These are phyloP conservation scores for Catagonus wagneri DNA, from an alignment of 2,113 vertebrate species.

Conservation along the genomic window DNA sequence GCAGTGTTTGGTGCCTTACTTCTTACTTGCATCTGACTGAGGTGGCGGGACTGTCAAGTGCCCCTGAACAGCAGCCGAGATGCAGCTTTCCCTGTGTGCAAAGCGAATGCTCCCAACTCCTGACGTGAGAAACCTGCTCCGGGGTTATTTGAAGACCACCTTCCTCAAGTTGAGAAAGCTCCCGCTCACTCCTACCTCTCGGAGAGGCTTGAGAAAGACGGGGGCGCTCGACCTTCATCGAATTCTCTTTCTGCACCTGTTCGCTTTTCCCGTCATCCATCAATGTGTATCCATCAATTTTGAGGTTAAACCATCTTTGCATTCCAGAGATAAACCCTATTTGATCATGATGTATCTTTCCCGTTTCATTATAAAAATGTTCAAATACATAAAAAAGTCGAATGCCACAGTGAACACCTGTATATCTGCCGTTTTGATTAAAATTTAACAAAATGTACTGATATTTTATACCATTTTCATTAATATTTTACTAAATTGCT, in stretches of 20 bases:
- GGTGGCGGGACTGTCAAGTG: accelerated
- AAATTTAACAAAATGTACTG: not conserved
- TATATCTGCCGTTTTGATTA: not conserved
- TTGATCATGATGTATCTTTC: not conserved
- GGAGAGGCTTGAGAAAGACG: not conserved
- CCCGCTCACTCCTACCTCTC: not conserved
- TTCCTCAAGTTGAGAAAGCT: not conserved
- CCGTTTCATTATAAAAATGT: not conserved
- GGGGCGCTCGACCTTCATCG: accelerated
- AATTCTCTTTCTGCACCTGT: accelerated
- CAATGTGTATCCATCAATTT: too few relatives aligned
- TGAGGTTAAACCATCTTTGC: not conserved
- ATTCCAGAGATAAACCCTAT: not conserved
- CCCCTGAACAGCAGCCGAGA: accelerated
- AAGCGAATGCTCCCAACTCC: not conserved
- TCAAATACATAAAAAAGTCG: not conserved
- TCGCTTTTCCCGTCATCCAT: too few relatives aligned
- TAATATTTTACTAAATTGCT: not conserved
- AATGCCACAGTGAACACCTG: not conserved
- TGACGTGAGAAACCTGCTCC: accelerated
- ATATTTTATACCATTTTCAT: not conserved
- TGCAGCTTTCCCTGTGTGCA: not conserved
- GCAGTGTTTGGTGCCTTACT: accelerated
- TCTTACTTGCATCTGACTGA: accelerated
- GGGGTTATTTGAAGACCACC: not conserved